phyloP scores from a whole-genome alignment of 2,888 invertebrate species.

The Erpobdella octoculata region DNA sequence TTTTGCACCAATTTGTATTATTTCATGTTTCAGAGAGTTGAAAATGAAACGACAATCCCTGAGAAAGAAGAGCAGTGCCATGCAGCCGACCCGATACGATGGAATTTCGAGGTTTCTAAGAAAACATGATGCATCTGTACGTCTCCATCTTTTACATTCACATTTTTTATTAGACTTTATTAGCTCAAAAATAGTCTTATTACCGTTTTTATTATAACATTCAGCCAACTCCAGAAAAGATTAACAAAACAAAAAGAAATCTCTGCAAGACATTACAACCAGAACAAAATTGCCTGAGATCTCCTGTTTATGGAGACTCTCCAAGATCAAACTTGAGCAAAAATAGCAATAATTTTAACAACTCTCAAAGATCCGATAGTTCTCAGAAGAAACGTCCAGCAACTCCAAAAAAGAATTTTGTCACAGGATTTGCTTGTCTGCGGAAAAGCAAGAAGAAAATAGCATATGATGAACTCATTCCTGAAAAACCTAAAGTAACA shows the following conservation, averaged over 20 bases:
- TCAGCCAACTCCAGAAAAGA: not conserved
- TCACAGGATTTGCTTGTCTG: not conserved
- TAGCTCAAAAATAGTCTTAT: not conserved
- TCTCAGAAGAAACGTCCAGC: not conserved
- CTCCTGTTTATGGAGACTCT: too few relatives aligned
- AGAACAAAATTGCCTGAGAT: too few relatives aligned
- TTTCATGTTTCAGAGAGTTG: slow-evolving; percentile 34
- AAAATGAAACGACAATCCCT: slow-evolving; percentile 45
- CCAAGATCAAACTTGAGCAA: too few relatives aligned
- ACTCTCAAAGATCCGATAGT: too few relatives aligned
- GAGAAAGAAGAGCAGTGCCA: slow-evolving; percentile 48
- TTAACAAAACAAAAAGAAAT: not conserved
- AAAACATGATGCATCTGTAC: too few relatives aligned
- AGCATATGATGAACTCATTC: not conserved
- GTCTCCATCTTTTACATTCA: not conserved
- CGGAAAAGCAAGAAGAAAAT: slow-evolving; percentile 14
- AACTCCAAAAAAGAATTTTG: not conserved
- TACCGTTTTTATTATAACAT: not conserved
- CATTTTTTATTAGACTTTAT: not conserved
- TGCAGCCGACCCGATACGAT: slow-evolving; percentile 45
- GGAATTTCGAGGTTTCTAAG: slow-evolving; percentile 39
- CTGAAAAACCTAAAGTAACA: not conserved
- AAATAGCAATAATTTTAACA: too few relatives aligned
- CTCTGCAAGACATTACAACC: too few relatives aligned
- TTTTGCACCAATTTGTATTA: not conserved